Evolutionary conservation across 2,113 vertebrate species (phyloP).

Genomic region (Dicaeum eximium): DNA sequence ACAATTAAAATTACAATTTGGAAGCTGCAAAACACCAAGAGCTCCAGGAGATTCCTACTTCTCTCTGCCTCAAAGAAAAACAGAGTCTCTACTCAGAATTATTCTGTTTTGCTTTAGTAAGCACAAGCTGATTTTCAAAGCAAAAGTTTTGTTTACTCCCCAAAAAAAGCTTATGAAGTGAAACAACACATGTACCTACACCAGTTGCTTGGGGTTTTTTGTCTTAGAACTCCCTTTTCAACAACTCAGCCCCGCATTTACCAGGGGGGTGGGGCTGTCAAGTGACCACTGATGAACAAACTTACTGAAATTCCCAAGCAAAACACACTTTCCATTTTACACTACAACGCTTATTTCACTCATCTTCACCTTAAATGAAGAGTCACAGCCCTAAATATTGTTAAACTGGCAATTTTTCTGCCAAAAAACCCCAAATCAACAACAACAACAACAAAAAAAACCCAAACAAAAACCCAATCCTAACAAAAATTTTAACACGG

Average conservation of each 20-base stretch:
- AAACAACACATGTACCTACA: not conserved
- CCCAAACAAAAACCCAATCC: not conserved
- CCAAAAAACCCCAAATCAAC: not conserved
- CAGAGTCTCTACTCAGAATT: not conserved
- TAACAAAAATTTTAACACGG: not conserved
- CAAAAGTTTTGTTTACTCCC: not conserved
- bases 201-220: not conserved
- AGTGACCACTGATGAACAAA: not conserved
- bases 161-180: not conserved
- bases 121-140: not conserved
- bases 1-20: not conserved
- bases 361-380: not conserved
- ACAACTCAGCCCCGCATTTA: not conserved
- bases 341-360: not conserved
- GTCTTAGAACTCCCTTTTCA: not conserved
- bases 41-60: not conserved
- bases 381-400: not conserved
- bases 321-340: not conserved
- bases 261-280: not conserved
- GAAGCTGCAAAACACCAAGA: not conserved
- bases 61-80: not conserved
- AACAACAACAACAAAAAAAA: not conserved
- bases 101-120: not conserved
- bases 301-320: not conserved
- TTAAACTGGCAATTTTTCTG: not conserved